Base-by-base conservation (phyloP, 2,113 vertebrate species). In the Gobio gobio region DNA sequence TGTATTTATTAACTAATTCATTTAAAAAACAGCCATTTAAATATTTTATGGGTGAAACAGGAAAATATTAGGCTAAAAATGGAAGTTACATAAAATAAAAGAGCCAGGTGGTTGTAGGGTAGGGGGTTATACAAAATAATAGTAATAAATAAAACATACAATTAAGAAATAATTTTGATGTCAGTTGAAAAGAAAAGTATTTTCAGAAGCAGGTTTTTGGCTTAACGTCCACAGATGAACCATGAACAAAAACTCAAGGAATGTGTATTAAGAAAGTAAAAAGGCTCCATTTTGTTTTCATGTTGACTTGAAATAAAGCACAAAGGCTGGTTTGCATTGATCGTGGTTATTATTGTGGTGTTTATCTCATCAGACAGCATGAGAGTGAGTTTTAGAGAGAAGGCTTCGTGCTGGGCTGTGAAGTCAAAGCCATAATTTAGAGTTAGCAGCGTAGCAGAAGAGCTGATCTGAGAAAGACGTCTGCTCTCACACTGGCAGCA, bases 371-470 rank as follows among this genome's bases (percentile, higher is more conserved):
- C 89, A 90, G 78, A 45, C 58, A 47, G 78, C 77, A 45, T 79
- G 33, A 26, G 58, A 79, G 58, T 18, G 77, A 54, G 47, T 76
- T 33, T 76, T 76, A 59, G 76, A 61, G 56, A 54, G 86, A 18
- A 80, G 90, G 78, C 88, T 81, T 89, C 92, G 90, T 64, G 87
- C 90, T 92, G 93, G 45, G 91, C 89, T 88, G 85, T 84, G 85
- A 91, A 94, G 84, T 85, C 86, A 83, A 33, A 40, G 84, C 88
- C 88, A 89, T 92, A 90, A 93, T 94, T 95, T 92, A 92, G 87
- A 87, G 88, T 91, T 90, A 87, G 86, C 72, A 90, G 80, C 91
- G 89, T 91, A 92, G 90, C 89, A 89, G 91, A 90, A 87, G 70
- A 93, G 90, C 81, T 88, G 63, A 87, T 56, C 89, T 90, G 76